These are phyloP conservation scores for Synanthedon vespiformis DNA, from an alignment of 2,888 invertebrate species.

Conservation along the genomic window DNA sequence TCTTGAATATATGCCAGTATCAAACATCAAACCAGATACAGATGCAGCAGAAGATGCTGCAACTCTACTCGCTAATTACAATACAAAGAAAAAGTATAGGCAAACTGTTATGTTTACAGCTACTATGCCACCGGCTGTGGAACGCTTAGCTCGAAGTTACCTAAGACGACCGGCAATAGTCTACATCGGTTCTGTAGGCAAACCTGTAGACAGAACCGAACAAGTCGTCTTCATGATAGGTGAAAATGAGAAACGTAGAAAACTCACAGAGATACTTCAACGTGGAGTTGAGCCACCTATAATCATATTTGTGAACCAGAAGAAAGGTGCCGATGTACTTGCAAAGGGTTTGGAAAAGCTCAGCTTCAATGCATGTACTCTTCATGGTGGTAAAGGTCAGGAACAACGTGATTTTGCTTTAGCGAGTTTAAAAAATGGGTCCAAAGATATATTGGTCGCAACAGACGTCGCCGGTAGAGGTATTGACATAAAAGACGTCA, in stretches of 20 bases:
- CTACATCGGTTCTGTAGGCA: conserved; percentile 96
- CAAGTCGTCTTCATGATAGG: conserved; percentile 96
- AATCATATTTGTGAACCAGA: conserved; percentile 99
- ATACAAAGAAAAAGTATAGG: conserved; percentile 95
- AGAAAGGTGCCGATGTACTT: conserved; percentile 98
- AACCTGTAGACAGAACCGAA: conserved; percentile 97
- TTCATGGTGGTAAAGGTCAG: conserved; percentile 99
- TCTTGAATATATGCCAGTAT: conserved; percentile 96
- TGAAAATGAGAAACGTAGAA: conserved; percentile 96
- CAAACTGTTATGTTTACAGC: conserved; percentile 99
- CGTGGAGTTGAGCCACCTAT: conserved; percentile 96
- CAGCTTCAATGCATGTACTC: conserved; percentile 94
- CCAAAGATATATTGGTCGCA: conserved; percentile 98
- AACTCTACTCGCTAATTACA: conserved; percentile 91
- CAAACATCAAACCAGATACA: conserved; percentile 97
- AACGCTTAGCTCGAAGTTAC: conserved; percentile 94
- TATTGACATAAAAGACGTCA: conserved; percentile 99
- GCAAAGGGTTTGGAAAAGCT: conserved; percentile 97
- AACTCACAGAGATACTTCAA: conserved; percentile 90
- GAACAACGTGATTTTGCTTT: conserved; percentile 99
- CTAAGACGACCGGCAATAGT: conserved; percentile 96
- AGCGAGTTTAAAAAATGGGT: conserved; percentile 94
- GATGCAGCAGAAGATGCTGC: conserved; percentile 98
- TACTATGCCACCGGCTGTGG: conserved; percentile 99
- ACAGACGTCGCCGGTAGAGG: conserved; percentile 99